Base-by-base conservation (phyloP, 2,797 vertebrate genomes). In the Phrynocephalus guinanensis region DNA sequence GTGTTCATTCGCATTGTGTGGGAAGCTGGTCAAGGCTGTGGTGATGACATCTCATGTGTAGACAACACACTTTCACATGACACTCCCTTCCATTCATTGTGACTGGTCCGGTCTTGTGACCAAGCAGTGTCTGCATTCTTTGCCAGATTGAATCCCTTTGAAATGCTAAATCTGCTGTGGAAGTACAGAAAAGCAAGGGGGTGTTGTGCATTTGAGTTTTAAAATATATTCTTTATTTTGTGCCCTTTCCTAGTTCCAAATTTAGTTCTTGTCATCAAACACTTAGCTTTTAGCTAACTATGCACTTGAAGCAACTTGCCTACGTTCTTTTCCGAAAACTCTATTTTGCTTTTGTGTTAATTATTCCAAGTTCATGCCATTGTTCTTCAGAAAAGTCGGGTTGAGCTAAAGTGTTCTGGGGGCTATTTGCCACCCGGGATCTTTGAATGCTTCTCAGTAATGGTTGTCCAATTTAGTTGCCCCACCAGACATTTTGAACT, bases 21-120 rank as follows among this genome's bases (percentile, higher is more conserved):
- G 60, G 79, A 3, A 38, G 24, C 11, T 5, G 1, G 89, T 33
- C 67, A 84, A 77, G 75, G 75, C 76, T 81, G 0, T 68, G 9
- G 85, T 24, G 90, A 48, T 91, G 82, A 70, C 28, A 38, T 93
- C 92, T 89, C 92, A 83, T 91, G 90, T 1, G 0, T 75, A 86
- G 28, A 89, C 22, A 2, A 78, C 83, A 89, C 86, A 85, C 52
- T 87, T 77, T 90, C 79, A 85, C 66, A 56, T 85, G 85, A 77
- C 71, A 83, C 56, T 77, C 44, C 68, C 60, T 71, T 15, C 86
- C 79, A 76, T 30, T 90, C 9, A 10, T 80, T 88, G 5, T 88
- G 92, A 85, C 89, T 63, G 79, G 72, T 5, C 67, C 48, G 26
- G 86, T 87, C 93, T 89, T 92, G 91, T 92, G 90, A 92, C 85